Base-by-base conservation (phyloP, 2,888 invertebrate genomes). In the Spodoptera littoralis region DNA sequence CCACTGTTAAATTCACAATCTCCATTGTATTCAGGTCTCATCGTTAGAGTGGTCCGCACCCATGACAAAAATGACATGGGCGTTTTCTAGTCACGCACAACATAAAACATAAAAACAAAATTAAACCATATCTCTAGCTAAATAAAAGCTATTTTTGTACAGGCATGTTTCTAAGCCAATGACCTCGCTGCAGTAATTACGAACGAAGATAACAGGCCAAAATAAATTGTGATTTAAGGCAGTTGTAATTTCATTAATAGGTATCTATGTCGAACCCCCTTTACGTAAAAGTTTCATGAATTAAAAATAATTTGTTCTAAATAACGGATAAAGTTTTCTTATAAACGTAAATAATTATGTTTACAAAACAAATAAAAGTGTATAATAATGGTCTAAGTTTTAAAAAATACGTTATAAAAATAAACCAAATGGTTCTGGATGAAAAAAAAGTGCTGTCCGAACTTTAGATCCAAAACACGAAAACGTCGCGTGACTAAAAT, bases 31-130 rank as follows among this genome's bases (percentile, higher is more conserved):
- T 77, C 63, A 69, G 73, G 72, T 60, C 70, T 75, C 76, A 78
- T 79, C 72, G 73, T 57, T 80, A 72, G 79, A 82, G 80, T 82
- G 82, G 76, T 79, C 86, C 89, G 82, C 90, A 83, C 90, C 90
- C 88, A 84, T 82, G 76, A 83, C 84, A 79, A 84, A 87, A 90
- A 89, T 88, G 85, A 90, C 85, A 88, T 86, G 89, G 90, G 89
- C 87, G 88, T 88, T 86, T 87, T 83, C 85, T 83, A 70, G 90
- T 90, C 92, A 91, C 91, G 92, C 91, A 90, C 86, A 84, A 74
- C 68, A 49, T 46, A 71, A 70, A 68, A 75, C 65, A 52, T 73
- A 52, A 66, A 61, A 64, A 67, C 66, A 66, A 85, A 84, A 81
- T 76, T 75, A 80, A 79, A 78, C 86, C 79, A 72, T 87, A 81